phyloP scores from a whole-genome alignment of 2,797 vertebrate species.

The Anolis apletophallus region DNA sequence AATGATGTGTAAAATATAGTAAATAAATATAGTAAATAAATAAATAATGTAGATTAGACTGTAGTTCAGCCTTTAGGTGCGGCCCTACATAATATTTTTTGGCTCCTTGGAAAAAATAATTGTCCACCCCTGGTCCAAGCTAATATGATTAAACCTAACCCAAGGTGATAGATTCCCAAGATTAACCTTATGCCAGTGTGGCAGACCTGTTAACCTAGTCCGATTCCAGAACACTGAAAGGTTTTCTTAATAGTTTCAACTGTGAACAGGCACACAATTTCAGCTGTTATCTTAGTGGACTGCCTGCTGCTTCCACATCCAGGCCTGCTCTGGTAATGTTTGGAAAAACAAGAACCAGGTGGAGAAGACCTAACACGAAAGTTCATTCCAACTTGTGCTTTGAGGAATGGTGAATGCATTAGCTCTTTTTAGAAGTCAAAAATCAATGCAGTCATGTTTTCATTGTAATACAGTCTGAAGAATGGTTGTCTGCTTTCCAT shows the following conservation, averaged over 20 bases:
- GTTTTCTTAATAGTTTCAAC: background rate
- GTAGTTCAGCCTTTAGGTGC: too few species aligned
- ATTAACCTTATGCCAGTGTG: background rate
- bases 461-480: background rate
- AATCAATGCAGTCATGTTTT: background rate
- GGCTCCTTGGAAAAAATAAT: too few species aligned
- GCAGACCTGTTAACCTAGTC: too few species aligned
- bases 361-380: background rate
- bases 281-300: background rate
- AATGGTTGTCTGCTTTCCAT: background rate
- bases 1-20: too few species aligned
- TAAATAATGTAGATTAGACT: too few species aligned
- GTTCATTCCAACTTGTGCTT: background rate
- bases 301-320: background rate
- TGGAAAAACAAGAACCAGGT: background rate
- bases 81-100: too few species aligned
- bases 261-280: background rate
- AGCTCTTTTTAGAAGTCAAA: background rate
- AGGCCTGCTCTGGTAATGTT: background rate
- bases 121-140: too few species aligned
- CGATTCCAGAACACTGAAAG: background rate
- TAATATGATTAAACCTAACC: too few species aligned
- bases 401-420: background rate
- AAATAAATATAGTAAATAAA: too few species aligned
- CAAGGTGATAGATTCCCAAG: too few species aligned